Conservation (phyloP, 53 echinoderm and acorn worm genomes). For the Crossaster papposus region DNA sequence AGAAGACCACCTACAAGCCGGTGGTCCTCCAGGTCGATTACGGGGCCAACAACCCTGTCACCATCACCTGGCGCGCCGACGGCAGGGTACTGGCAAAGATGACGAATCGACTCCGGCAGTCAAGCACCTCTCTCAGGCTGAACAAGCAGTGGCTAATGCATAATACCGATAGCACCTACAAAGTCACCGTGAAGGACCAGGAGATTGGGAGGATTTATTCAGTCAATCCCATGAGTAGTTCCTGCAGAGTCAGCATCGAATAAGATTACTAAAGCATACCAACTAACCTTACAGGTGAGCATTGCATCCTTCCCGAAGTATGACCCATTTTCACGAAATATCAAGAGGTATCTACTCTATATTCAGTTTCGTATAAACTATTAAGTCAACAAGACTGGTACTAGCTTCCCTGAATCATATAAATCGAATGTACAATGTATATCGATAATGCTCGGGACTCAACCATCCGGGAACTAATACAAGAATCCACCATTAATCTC, state of each 20-base stretch:
- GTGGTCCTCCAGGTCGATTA: background rate
- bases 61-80: conserved; percentile 17
- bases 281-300: background rate
- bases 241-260: background rate
- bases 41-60: conserved; percentile 8
- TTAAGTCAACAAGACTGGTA: too few relatives aligned
- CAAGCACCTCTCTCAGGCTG: conserved; percentile 2
- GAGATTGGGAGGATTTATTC: background rate
- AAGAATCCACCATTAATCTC: too few relatives aligned
- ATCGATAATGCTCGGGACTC: too few relatives aligned
- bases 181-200: conserved; percentile 27
- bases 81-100: background rate
- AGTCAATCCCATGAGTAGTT: conserved; percentile 16
- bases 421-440: too few relatives aligned
- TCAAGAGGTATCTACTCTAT: too few relatives aligned
- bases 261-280: background rate
- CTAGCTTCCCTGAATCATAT: too few relatives aligned
- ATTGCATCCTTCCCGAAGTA: too few relatives aligned
- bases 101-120: background rate
- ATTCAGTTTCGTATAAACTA: too few relatives aligned
- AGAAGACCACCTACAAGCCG: conserved; percentile 8
- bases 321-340: too few relatives aligned
- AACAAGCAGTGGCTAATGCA: background rate
- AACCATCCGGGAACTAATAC: too few relatives aligned
- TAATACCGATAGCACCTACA: conserved; percentile 28